A percentile compares a stretch with the other conserved stretches of the same genome.
Conservation (phyloP, 2,113 vertebrate species). For the Stigmatopora nigra region DNA sequence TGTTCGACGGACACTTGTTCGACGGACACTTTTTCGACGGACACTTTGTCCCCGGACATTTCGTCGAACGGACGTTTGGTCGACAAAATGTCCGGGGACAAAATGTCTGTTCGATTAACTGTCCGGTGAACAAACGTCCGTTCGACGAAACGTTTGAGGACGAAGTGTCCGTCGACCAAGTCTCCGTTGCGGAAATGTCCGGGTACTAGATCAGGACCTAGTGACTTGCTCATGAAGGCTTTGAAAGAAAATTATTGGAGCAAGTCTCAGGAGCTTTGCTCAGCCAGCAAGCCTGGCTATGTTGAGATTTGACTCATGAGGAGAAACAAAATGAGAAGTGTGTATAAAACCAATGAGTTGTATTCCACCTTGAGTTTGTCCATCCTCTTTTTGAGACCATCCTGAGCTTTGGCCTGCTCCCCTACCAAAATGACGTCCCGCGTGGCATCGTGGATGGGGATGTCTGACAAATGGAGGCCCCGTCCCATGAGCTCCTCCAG, state of each 20-base stretch:
- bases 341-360: no score
- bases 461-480: slow-evolving; percentile 92
- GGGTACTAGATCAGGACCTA: no score
- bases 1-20: no score
- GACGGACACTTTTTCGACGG: no score
- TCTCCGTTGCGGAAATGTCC: no score
- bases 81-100: no score
- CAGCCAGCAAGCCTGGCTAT: slow-evolving; percentile 21
- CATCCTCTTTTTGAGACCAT: slow-evolving; percentile 96
- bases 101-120: no score
- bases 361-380: slow-evolving; percentile 86
- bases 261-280: slow-evolving; percentile 17
- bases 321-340: not conserved
- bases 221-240: slow-evolving; percentile 33
- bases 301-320: slow-evolving; percentile 2
- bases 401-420: slow-evolving; percentile 95
- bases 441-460: slow-evolving; percentile 95
- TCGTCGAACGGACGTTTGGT: no score
- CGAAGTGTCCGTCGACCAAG: no score
- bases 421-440: slow-evolving; percentile 95
- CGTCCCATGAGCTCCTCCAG: slow-evolving; percentile 96
- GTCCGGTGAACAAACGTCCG: no score
- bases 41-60: no score
- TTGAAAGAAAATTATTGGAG: slow-evolving; percentile 41
- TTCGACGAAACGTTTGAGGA: no score